Evolutionary conservation across 2,888 invertebrate species (phyloP).

Genomic region (Pammene aurita): DNA sequence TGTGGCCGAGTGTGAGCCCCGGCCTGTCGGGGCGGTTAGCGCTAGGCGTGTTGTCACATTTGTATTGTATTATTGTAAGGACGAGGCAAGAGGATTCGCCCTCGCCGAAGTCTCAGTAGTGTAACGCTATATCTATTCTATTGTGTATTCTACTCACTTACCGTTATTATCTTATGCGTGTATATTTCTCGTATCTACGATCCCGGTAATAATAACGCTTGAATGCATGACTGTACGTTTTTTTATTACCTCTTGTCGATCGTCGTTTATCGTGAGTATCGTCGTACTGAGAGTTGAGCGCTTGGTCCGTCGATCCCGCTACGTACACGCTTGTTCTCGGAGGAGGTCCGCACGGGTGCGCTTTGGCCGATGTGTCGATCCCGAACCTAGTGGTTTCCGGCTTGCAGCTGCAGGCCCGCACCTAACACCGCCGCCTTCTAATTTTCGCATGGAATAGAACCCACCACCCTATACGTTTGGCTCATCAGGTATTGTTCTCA

Average conservation of each 20-base stretch:
- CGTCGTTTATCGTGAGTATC: conserved; percentile 78
- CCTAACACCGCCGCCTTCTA: conserved; percentile 82
- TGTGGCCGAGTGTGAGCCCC: conserved; percentile 73
- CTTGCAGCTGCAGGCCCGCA: conserved; percentile 79
- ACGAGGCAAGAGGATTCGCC: conserved; percentile 76
- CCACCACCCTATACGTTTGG: conserved; percentile 82
- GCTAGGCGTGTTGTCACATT: conserved; percentile 82
- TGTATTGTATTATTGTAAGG: conserved; percentile 82
- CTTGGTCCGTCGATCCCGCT: conserved; percentile 82
- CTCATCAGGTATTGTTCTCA: conserved; percentile 83
- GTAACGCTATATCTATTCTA: conserved; percentile 80
- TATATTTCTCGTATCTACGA: conserved; percentile 84
- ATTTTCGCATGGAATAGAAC: conserved; percentile 82
- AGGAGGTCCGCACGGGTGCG: conserved; percentile 79
- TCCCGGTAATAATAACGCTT: conserved; percentile 95
- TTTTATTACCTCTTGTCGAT: conserved; percentile 82
- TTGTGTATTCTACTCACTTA: conserved; percentile 78
- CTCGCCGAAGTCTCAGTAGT: conserved; percentile 80
- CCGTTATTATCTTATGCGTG: conserved; percentile 81
- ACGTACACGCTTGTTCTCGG: conserved; percentile 81
- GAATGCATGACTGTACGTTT: conserved; percentile 94
- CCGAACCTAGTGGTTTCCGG: conserved; percentile 76
- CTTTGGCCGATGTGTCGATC: conserved; percentile 79
- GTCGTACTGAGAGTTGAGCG: conserved; percentile 81
- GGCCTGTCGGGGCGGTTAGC: conserved; percentile 79